Evolutionary conservation across 2,113 vertebrate genomes (phyloP).

Genomic region (Eudyptes chrysolophus): DNA sequence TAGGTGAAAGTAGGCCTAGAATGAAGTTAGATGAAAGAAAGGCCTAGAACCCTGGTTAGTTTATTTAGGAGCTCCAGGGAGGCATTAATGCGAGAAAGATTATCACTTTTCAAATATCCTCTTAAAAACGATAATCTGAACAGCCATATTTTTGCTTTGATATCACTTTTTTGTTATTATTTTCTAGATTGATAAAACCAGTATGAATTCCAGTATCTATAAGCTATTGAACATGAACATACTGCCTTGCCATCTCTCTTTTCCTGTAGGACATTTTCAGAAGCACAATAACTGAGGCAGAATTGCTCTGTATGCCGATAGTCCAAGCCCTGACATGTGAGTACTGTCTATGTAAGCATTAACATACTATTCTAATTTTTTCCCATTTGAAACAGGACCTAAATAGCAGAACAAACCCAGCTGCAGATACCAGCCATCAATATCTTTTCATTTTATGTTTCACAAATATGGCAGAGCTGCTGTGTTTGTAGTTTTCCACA

Average conservation of each 20-base stretch:
- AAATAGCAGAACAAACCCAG: slow-evolving; percentile 55
- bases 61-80: background rate
- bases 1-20: background rate
- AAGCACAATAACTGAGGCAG: background rate
- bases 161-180: background rate
- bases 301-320: background rate
- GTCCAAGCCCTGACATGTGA: background rate
- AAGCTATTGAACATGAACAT: background rate
- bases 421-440: slow-evolving; percentile 40
- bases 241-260: background rate
- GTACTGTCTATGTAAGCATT: background rate
- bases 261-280: background rate
- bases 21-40: background rate
- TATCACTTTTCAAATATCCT: background rate
- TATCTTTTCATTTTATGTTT: slow-evolving; percentile 13
- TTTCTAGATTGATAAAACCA: background rate
- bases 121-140: background rate
- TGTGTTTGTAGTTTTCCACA: slow-evolving; percentile 56
- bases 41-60: background rate
- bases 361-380: background rate
- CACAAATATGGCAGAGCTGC: slow-evolving; percentile 45
- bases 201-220: background rate
- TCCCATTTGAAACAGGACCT: slow-evolving; percentile 25
- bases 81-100: background rate
- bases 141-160: background rate